Conservation (phyloP, 1,140 invertebrate species). For the Lasioglossum baleicum region DNA sequence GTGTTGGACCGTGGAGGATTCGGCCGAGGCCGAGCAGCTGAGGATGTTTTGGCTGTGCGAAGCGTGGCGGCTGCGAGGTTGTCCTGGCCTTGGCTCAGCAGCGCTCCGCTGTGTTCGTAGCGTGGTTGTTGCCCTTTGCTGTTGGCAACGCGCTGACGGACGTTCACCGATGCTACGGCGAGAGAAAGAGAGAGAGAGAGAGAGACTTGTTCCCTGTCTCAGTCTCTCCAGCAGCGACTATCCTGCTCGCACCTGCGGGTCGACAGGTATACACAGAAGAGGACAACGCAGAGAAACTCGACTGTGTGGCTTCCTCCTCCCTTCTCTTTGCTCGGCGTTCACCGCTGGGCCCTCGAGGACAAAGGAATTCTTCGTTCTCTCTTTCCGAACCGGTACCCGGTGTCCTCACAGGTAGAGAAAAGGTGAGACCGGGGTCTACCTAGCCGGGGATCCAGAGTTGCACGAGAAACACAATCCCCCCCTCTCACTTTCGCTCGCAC, state of each 20-base stretch:
- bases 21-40: background rate
- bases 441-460: constrained; percentile 1
- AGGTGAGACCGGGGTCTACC: background rate
- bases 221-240: background rate
- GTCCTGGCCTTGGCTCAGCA: constrained; percentile 53
- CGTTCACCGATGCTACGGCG: constrained; percentile 62
- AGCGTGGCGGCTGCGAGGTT: constrained; percentile 31
- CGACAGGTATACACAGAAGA: constrained; percentile 38
- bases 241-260: constrained; percentile 32
- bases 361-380: constrained; percentile 73
- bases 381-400: constrained; percentile 36
- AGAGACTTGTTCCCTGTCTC: constrained; percentile 27
- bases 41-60: constrained; percentile 6
- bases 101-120: constrained; percentile 13
- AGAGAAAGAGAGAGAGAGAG: too few species aligned
- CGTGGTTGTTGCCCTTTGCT: constrained; percentile 65
- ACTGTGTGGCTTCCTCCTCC: constrained; percentile 53
- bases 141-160: constrained; percentile 57
- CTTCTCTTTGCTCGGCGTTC: constrained; percentile 21
- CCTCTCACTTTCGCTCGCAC: background rate
- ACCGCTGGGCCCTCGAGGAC: constrained; percentile 60
- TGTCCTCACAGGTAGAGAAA: constrained; percentile 27
- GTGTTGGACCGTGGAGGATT: background rate
- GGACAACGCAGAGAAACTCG: constrained; percentile 51
- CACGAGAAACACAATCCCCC: constrained; percentile 8